phyloP scores from a whole-genome alignment of 2,888 invertebrate genomes.

The Anaspis maculata region DNA sequence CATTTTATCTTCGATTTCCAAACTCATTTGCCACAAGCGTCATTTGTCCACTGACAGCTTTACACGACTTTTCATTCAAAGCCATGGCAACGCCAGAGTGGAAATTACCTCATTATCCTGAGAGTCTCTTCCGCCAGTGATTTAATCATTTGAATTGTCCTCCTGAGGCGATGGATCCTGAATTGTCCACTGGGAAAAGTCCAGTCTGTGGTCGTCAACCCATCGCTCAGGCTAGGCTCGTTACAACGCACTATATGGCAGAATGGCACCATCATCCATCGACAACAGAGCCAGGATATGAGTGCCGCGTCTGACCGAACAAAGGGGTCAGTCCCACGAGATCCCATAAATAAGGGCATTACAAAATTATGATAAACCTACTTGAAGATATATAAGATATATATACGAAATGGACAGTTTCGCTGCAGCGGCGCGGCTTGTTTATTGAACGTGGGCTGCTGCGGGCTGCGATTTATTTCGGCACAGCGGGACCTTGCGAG shows the following conservation, averaged over 20 bases:
- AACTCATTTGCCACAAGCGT: no score
- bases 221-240: conserved; percentile 13
- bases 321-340: conserved; percentile 12
- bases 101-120: conserved; percentile 20
- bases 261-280: conserved; percentile 6
- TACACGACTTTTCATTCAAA: no score
- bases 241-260: conserved; percentile 10
- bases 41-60: no score
- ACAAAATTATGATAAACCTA: conserved; percentile 16
- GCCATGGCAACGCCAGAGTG: no score
- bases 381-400: conserved; percentile 8
- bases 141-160: conserved; percentile 25
- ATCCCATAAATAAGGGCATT: conserved; percentile 15
- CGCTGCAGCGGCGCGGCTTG: no score
- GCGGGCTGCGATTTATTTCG: no score
- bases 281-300: no score
- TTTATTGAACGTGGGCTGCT: no score
- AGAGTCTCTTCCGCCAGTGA: conserved; percentile 18
- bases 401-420: conserved; percentile 7
- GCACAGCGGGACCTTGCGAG: no score
- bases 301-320: conserved; percentile 8
- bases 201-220: conserved; percentile 5
- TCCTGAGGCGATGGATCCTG: conserved; percentile 19
- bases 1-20: no score
- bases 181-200: conserved; percentile 13